phyloP scores from a whole-genome alignment of 2,888 invertebrate species.

The Drosophila kanekoi region DNA sequence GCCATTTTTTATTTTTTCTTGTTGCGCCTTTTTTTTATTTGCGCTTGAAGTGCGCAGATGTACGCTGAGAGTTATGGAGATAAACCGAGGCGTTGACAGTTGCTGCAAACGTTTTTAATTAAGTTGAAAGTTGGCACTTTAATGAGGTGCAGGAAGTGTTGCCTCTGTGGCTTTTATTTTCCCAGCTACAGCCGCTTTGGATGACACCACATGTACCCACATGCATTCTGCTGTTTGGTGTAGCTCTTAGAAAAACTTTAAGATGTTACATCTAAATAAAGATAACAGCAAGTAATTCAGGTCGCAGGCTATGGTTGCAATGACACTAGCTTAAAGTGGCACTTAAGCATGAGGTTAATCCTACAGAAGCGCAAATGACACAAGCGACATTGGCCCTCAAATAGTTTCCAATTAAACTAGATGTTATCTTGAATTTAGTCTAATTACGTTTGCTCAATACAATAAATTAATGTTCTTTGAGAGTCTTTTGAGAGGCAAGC shows the following conservation, averaged over 20 bases:
- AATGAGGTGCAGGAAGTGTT: conserved; percentile 74
- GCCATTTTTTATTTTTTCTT: conserved; percentile 29
- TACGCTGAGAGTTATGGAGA: conserved; percentile 70
- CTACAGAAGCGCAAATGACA: neutral
- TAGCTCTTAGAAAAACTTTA: conserved; percentile 19
- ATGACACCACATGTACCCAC: conserved; percentile 46
- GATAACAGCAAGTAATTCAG: conserved; percentile 32
- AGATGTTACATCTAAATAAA: conserved; percentile 17
- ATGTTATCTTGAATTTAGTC: neutral
- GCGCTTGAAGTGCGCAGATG: conserved; percentile 61
- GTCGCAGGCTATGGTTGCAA: conserved; percentile 4
- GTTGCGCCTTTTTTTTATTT: conserved; percentile 40
- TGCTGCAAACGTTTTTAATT: conserved; percentile 75
- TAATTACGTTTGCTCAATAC: neutral
- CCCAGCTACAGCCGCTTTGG: conserved; percentile 22
- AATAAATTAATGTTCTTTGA: neutral
- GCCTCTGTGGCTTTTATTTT: conserved; percentile 23
- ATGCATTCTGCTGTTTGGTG: conserved; percentile 6
- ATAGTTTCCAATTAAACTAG: neutral
- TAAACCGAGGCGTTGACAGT: conserved; percentile 76
- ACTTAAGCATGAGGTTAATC: neutral
- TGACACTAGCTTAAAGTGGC: conserved; percentile 17
- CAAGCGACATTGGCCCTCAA: neutral
- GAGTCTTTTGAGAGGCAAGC: neutral
- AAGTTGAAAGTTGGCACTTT: conserved; percentile 73